Percentiles rank a stretch among this genome's conserved stretches.
phyloP scores from a whole-genome alignment of 2,797 vertebrate species.

The Sebastes miniatus region DNA sequence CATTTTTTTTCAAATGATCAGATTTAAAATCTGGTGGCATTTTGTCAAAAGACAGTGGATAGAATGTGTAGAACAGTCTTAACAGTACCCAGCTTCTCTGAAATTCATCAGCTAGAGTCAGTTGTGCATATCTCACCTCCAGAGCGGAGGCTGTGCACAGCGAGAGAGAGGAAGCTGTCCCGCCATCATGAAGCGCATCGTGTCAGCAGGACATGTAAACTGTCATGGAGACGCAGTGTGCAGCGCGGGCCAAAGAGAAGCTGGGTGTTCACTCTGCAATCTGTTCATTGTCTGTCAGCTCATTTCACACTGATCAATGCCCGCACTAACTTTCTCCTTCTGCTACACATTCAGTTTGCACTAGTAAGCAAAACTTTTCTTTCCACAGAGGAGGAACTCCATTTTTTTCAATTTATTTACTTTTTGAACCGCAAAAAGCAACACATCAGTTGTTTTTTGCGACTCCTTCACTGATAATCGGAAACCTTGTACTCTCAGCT shows the following conservation, averaged over 20 bases:
- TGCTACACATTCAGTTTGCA: constrained; percentile 32
- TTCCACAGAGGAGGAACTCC: background rate
- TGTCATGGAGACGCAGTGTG: constrained; percentile 57
- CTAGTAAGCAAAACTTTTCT: background rate
- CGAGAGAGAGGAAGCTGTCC: constrained; percentile 57
- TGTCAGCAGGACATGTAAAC: constrained; percentile 76
- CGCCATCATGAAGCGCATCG: constrained; percentile 50
- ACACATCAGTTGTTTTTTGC: constrained; percentile 1
- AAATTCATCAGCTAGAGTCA: constrained; percentile 47
- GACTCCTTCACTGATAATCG: background rate
- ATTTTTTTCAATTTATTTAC: constrained; percentile 27
- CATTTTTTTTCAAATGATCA: background rate
- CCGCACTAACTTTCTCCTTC: constrained; percentile 13
- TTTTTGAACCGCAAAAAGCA: background rate
- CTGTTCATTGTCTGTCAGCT: constrained; percentile 76
- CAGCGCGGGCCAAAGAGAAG: constrained; percentile 46
- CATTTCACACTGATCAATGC: constrained; percentile 63
- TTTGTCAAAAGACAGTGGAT: background rate
- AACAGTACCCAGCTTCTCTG: constrained; percentile 10
- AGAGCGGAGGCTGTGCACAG: constrained; percentile 58
- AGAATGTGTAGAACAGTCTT: constrained; percentile 8
- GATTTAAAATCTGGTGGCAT: background rate
- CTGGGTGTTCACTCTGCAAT: constrained; percentile 68
- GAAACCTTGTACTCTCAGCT: constrained; percentile 13
- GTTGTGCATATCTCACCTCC: constrained; percentile 61